Base-by-base conservation (phyloP, 1,140 invertebrate genomes). In the Platyscapa corneri region DNA sequence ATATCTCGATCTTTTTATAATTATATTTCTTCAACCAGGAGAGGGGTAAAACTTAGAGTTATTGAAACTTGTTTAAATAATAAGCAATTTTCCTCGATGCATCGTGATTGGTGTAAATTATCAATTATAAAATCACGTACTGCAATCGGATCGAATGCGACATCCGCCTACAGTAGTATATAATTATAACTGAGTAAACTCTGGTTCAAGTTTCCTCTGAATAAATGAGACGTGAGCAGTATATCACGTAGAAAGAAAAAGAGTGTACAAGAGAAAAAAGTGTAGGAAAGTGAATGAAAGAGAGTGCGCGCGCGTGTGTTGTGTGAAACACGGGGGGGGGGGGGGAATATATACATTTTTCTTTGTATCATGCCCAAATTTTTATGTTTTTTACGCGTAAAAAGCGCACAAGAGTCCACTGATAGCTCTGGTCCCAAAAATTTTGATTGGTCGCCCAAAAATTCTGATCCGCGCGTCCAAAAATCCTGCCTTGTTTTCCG, bases 121-220 rank as follows among this genome's bases (percentile, higher is more conserved):
- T 30, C 64, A 70, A n/a, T 10, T 84, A 42, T 37, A n/a, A 46
- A 78, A 56, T 70, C 75, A 46, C 60, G 27, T 32, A 67, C 5
- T 64, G 37, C 60, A 10, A 46, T 67, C 39, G 42, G 30, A 83
- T 83, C 20, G 76, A 30, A 83, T 64, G 42, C 76, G 74, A 67
- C 74, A 76, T 77, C n/a, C 72, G 56, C n/a, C 32, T 67, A 34
- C 14, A 77, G 6, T 65, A 67, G 30, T n/a, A 64, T 39, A 70
- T 70, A 37, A 32, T 37, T 70, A 70, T 39, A 75, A 16, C 49
- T 60, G 49, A 64, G 49, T 74, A 83, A 75, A 37, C 39, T 72
- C 65, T 53, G 80, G 64, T 53, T 83, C 30, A 74, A 83, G 81
- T 83, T 75, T 83, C 81, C 72, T 83, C 7, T 20, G 67, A 72